Evolutionary conservation across 2,113 vertebrate species (phyloP), one percentile per base, ranked within the genome.

Genomic region (Aldabrachelys gigantea): DNA sequence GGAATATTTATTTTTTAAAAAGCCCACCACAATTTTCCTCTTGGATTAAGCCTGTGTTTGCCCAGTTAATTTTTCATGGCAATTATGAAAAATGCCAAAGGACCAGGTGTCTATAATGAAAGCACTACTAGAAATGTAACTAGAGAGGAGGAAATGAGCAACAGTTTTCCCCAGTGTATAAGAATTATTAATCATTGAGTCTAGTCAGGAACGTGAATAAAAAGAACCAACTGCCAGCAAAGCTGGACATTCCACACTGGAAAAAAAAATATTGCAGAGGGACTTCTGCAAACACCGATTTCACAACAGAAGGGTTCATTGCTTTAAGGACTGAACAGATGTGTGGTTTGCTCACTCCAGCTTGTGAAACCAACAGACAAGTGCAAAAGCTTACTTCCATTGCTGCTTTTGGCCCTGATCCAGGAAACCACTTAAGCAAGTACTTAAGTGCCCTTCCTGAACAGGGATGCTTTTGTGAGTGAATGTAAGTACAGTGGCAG

Each of bases 361-460:
- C 79, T 85, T 87, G 54, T 83, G 83, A 91, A 94, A 95, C 27
- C 53, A 78, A 49, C 10, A 91, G 25, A 10, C 11, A 87, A 89
- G 9, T 72, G 41, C 52, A 90, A 95, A 95, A 88, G 52, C 24
- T 69, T 50, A 35, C 3, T 44, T 7, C 80, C 82, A 53, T 10
- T 65, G 84, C 82, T 93, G 41, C 19, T 86, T 93, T 86, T 89
- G 85, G 78, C 49, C 10, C 10, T 57, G 24, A 57, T 57, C 27
- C 56, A 57, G 25, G 56, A 57, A 57, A 57, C 24, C 24, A 57
- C 56, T 57, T 27, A 27, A 57, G 56, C 56, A 57, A 57, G 62
- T 35, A 65, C 31, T 65, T 65, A 65, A 88, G 21, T 8, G 29
- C 3, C 5, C 91, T 84, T 62, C 84, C 8, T 59, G 13, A 90